Evolutionary conservation across 2,888 invertebrate species (phyloP), one percentile per base, ranked within the genome.

Genomic region (Drosophila phalerata): DNA sequence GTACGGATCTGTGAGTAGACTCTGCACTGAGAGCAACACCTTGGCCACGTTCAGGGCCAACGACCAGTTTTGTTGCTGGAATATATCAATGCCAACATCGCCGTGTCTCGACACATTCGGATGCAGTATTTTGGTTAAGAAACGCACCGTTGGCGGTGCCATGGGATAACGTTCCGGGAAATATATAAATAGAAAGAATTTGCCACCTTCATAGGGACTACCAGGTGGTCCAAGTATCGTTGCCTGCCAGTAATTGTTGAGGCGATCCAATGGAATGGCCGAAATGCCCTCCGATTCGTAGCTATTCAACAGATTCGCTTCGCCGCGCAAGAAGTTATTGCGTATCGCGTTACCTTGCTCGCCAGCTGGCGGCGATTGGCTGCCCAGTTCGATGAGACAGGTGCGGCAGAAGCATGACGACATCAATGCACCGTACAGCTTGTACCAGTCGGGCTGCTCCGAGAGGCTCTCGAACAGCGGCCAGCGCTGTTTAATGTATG

Each of bases 31-130:
- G 69, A 97, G 95, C 81, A 97, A 94, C 66, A 97, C 95, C 91
- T 97, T 98, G 78, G 97, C 96, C 90, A 98, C 96, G 43, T 98
- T 98, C 74, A 98, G 93, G 0, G 98, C 98, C 70, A 98, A 93
- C n/a, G 97, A 97, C 98, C 98, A 98, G 93, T 98, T 98, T 93
- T 98, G 97, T 88, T 97, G 97, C 88, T 97, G 97, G 82, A 98
- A 97, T 10, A 97, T 97, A 93, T 98, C 98, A 76, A 98, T 96
- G 66, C 98, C 98, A 52, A 98, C 97, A 93, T 98, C 98, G 3
- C 98, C 98, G 92, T 98, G 98, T 0, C 98, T 95, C 3, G 97
- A 98, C 61, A 98, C 96, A 93, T 98, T 98, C 6, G 98, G 98
- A 93, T 98, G 98, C 87, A 98, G 95, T 81, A 98, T 97, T 92